Evolutionary conservation across 1,140 invertebrate genomes (phyloP), one percentile per base, ranked within the genome.

Genomic region (Ips nitidus): DNA sequence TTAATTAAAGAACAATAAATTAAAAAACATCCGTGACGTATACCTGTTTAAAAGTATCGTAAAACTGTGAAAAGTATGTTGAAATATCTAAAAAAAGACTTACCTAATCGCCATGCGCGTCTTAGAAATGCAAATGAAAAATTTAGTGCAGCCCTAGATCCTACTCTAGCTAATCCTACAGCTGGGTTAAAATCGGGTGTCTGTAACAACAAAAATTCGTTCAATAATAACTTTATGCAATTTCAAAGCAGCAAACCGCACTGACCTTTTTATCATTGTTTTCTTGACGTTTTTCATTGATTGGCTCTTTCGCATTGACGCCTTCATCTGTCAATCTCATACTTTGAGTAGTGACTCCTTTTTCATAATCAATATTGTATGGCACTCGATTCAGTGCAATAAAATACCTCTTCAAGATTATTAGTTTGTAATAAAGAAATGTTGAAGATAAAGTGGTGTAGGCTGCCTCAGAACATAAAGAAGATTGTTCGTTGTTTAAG

Each of bases 121-220:
- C 93, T 85, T 42, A 98, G 84, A 74, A 97, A 94, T 1, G 95
- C 94, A 80, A 98, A 94, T 6, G 94, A 95, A 78, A 98, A 94
- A 80, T 95, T 95, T 0, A 98, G 83, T 1, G 94, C 95, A 4
- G 95, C 94, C 41, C 94, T 86, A 0, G 94, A 95, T 37, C 95
- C 95, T 3, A 98, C 94, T 67, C 92, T 85, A 1, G 95, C 95
- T 70, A 98, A 78, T 7, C 90, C 89, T 50, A 75, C 63, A 4
- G 76, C 75, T 6, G 80, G 80, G 69, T 80, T 76, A 38, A 73
- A n/a, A 39, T 52, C 56, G 1, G 56, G 39, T 4, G 59, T 40
- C 68, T 70, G 38, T 6, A 47, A 47, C n/a, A n/a, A n/a, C n/a
- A n/a, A n/a, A n/a, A n/a, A n/a, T n/a, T n/a, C n/a, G n/a, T n/a